Conservation (phyloP, 2,113 vertebrate species). For the Sphaerodactylus townsendi region DNA sequence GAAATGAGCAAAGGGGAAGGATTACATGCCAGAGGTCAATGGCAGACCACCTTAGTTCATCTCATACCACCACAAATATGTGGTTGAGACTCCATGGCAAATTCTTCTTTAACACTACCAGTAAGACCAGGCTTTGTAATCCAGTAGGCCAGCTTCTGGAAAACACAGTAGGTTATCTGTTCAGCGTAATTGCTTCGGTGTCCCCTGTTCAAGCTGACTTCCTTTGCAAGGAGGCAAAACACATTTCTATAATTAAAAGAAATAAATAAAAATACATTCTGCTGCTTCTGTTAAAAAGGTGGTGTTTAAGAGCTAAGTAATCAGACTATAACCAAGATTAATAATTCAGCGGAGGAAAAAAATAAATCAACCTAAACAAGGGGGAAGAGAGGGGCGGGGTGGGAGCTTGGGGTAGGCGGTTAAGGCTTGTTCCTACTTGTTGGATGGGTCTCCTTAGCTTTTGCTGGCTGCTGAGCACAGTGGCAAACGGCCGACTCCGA, state of each 20-base stretch:
- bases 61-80: too few species aligned
- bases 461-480: not conserved
- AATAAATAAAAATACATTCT: not conserved
- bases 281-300: not conserved
- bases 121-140: not conserved
- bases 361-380: not conserved
- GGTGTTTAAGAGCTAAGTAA: conserved; percentile 29
- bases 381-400: fast-evolving
- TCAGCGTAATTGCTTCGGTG: not conserved
- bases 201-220: not conserved
- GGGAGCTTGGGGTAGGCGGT: not conserved
- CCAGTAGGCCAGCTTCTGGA: not conserved
- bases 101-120: not conserved
- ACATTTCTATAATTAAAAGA: conserved; percentile 22
- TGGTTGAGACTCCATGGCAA: too few species aligned
- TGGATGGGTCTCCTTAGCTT: not conserved
- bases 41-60: too few species aligned
- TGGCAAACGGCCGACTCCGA: conserved; percentile 25
- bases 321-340: not conserved
- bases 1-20: too few species aligned
- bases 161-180: not conserved
- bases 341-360: not conserved
- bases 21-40: too few species aligned
- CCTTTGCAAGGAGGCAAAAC: conserved; percentile 17
- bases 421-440: not conserved